Conservation (phyloP, 2,888 invertebrate genomes). For the Chymomyza procnemis region DNA sequence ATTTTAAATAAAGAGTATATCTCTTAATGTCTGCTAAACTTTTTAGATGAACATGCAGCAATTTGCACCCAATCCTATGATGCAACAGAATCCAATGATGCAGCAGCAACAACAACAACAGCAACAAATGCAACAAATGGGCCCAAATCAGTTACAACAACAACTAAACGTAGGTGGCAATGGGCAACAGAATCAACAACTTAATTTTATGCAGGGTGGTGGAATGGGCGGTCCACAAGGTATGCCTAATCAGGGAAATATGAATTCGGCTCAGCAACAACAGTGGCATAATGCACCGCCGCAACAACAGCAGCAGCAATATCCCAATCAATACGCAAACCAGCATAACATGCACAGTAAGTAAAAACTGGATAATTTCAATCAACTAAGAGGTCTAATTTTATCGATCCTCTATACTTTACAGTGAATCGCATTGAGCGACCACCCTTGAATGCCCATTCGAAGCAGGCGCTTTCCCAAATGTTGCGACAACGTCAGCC, state of each 20-base stretch:
- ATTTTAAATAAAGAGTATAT: no score
- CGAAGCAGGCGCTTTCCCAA: conserved; percentile 90
- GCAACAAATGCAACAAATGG: conserved; percentile 74
- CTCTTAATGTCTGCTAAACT: not conserved
- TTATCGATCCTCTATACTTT: conserved; percentile 10
- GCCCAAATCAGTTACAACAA: conserved; percentile 73
- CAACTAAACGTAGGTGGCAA: conserved; percentile 72
- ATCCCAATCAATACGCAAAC: conserved; percentile 75
- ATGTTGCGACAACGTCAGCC: conserved; percentile 90
- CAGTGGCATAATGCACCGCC: conserved; percentile 74
- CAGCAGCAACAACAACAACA: conserved; percentile 63
- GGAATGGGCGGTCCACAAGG: conserved; percentile 62
- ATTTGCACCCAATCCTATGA: conserved; percentile 77
- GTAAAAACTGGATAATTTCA: conserved; percentile 12
- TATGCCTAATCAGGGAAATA: conserved; percentile 77
- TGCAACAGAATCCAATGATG: conserved; percentile 79
- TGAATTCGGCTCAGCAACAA: conserved; percentile 76
- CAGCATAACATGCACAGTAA: conserved; percentile 77
- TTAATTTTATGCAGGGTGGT: conserved; percentile 74
- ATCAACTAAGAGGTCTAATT: not conserved
- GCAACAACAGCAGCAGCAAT: conserved; percentile 63
- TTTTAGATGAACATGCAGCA: conserved; percentile 78
- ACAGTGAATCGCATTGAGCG: conserved; percentile 78
- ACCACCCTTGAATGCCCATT: conserved; percentile 81
- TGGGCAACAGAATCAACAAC: conserved; percentile 73